These are phyloP conservation scores for Xiphophorus maculatus DNA, from an alignment of 2,113 vertebrate genomes.

Conservation along the genomic window DNA sequence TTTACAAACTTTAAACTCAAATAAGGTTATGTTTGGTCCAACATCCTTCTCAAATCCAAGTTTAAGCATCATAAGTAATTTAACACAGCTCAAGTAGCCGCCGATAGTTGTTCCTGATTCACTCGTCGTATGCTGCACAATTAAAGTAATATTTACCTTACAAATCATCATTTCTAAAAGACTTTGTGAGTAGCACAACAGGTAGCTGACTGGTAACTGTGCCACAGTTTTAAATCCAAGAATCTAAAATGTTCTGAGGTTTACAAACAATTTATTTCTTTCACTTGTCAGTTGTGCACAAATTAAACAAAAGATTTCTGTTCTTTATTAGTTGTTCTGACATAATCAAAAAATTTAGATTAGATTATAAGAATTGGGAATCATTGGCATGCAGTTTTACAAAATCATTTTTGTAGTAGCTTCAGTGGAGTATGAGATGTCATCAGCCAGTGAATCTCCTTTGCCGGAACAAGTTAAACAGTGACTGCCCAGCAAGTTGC, in stretches of 20 bases:
- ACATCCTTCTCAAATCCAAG: background rate
- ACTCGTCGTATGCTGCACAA: background rate
- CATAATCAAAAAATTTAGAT: background rate
- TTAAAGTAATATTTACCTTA: background rate
- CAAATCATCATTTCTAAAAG: background rate
- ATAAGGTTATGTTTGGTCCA: background rate
- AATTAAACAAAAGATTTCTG: background rate
- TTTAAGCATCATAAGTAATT: background rate
- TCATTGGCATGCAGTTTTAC: background rate
- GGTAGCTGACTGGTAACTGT: background rate
- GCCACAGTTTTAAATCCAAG: background rate
- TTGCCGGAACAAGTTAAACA: background rate
- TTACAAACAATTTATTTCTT: too few relatives aligned
- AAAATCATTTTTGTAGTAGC: background rate
- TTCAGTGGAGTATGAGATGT: background rate
- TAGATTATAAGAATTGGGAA: background rate
- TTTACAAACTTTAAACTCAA: too few relatives aligned
- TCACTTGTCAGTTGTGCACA: too few relatives aligned
- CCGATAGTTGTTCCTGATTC: background rate
- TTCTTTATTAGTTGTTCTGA: background rate
- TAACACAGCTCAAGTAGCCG: too few relatives aligned
- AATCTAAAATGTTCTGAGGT: background rate
- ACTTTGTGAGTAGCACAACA: too few relatives aligned
- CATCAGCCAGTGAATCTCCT: background rate
- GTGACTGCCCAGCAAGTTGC: background rate